Base-by-base conservation (phyloP, 2,797 vertebrate species). In the Poeciliopsis gracilis region DNA sequence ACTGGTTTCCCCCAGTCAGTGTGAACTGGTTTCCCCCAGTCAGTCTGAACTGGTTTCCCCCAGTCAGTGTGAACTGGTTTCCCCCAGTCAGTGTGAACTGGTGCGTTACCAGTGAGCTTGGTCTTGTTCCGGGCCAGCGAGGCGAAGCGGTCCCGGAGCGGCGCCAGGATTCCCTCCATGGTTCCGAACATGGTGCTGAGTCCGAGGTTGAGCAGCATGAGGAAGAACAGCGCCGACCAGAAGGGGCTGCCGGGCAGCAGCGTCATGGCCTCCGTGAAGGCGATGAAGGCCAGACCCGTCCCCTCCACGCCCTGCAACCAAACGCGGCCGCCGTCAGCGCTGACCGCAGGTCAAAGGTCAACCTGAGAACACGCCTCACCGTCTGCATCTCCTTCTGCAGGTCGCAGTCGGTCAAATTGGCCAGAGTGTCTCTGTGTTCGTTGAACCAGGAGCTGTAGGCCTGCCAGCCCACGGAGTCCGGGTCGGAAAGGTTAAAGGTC, bases 161-260 rank as follows among this genome's bases (percentile, higher is more conserved):
- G 95, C 0, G 95, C 94, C 6, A 97, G 90, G 89, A 97, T 95
- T 38, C 96, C 96, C 61, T 97, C 96, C 95, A 96, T 94, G 13
- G 94, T 96, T 2, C 96, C 97, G 8, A 97, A 93, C 93, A 95
- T 95, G 70, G 95, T 95, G 90, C 94, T 96, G 77, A 98, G 89
- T 9, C 95, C 96, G 80, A 96, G 70, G 75, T 94, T 95, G 81
- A 97, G 94, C 85, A 97, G 89, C 96, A 97, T 94, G 77, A 98
- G 94, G 89, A 97, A 97, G 91, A 97, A 97, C 43, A 97, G 85
- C 0, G 94, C 82, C 0, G 96, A 96, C 97, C 97, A 97, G 90
- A 97, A 96, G 0, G 95, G 92, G 71, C 96, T 96, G 5, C 92
- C 95, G 0, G 97, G 96, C 33, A 97, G 92, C 4, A 92, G 91